Evolutionary conservation across 1,140 invertebrate genomes (phyloP).

Genomic region (Euglossa dilemma): DNA sequence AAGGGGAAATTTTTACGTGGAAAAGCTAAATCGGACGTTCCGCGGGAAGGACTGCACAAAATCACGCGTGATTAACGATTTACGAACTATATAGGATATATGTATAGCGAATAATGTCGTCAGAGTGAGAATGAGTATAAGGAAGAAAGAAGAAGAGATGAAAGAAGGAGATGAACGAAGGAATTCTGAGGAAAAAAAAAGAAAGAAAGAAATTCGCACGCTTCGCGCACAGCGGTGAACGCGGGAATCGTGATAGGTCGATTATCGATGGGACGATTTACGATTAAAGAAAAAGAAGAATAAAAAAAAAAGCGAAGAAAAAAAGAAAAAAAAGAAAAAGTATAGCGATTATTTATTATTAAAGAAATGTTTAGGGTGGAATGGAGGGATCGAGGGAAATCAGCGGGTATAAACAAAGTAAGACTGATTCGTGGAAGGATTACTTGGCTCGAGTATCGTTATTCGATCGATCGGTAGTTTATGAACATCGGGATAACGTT

Average conservation of each 20-base stretch:
- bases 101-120: neutral
- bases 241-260: conserved; percentile 35
- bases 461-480: neutral
- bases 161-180: neutral
- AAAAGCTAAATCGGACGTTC: conserved; percentile 37
- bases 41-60: conserved; percentile 47
- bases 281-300: conserved; percentile 22
- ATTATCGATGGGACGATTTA: conserved; percentile 29
- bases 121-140: conserved; percentile 14
- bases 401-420: conserved; percentile 28
- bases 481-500: neutral
- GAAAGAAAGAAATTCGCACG: conserved; percentile 20
- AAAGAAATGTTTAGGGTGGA: conserved; percentile 28
- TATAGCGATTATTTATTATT: conserved; percentile 49
- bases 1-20: neutral
- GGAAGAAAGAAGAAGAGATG: neutral
- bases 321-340: neutral
- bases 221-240: neutral
- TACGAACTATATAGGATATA: conserved; percentile 22
- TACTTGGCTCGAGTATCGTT: conserved; percentile 26
- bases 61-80: conserved; percentile 56
- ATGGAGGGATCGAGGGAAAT: conserved; percentile 39
- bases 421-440: conserved; percentile 34
- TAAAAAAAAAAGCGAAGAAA: neutral
- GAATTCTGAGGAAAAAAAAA: neutral